Percentiles rank a stretch among this genome's conserved stretches.
These are phyloP conservation scores for Saxidomus purpurata DNA, from an alignment of 1,140 invertebrate genomes.

Conservation along the genomic window DNA sequence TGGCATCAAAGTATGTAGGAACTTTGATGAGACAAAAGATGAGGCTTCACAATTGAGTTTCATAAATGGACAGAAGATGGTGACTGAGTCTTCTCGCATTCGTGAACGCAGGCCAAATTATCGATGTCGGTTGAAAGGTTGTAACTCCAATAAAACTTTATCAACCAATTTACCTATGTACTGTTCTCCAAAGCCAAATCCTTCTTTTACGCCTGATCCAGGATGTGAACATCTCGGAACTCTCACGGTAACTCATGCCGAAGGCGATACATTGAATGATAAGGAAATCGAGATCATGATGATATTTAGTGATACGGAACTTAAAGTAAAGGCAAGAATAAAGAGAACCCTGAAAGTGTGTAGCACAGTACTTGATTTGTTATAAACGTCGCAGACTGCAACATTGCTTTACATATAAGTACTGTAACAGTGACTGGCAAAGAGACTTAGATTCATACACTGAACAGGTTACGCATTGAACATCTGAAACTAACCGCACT, in stretches of 20 bases:
- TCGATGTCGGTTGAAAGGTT: neutral
- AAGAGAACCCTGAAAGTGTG: too few relatives aligned
- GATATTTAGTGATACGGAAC: too few relatives aligned
- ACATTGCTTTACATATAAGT: too few relatives aligned
- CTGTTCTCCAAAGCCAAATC: neutral
- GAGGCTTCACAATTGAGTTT: neutral
- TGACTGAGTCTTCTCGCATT: neutral
- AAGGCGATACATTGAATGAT: too few relatives aligned
- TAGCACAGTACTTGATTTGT: too few relatives aligned
- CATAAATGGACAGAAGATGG: neutral
- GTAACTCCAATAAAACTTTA: neutral
- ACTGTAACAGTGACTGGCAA: too few relatives aligned
- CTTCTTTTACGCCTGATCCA: neutral
- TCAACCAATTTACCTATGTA: neutral
- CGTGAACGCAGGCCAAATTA: neutral
- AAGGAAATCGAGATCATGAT: too few relatives aligned
- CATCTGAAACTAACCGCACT: too few relatives aligned
- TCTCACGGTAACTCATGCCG: neutral
- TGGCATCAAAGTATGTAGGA: neutral
- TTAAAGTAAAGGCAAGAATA: too few relatives aligned
- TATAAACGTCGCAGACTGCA: too few relatives aligned
- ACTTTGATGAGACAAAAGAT: neutral
- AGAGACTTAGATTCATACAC: too few relatives aligned
- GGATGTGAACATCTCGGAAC: neutral
- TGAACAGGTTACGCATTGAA: too few relatives aligned